A percentile compares a stretch with the other conserved stretches of the same genome.
Evolutionary conservation across 2,113 vertebrate species (phyloP).

Genomic region (Microtus ochrogaster): DNA sequence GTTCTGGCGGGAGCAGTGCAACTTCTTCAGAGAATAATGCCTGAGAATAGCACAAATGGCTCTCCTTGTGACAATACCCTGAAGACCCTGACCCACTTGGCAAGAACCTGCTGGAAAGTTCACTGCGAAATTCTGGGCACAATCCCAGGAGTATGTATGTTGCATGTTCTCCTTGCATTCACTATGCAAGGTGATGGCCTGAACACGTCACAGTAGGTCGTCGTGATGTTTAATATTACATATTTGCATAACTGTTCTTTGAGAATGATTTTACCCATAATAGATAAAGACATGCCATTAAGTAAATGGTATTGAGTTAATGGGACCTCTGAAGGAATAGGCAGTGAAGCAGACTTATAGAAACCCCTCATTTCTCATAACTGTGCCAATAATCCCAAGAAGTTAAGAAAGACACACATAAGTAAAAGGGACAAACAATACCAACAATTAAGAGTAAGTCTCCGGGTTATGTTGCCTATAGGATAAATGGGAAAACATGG

Average conservation of each 20-base stretch:
- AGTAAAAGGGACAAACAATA: background rate
- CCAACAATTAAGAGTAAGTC: background rate
- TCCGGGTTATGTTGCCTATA: background rate
- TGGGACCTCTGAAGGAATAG: background rate
- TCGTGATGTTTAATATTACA: background rate
- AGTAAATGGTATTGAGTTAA: background rate
- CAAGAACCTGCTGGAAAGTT: background rate
- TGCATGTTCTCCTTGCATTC: accelerated
- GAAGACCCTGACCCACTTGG: background rate
- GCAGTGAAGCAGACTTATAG: background rate
- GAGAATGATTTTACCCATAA: background rate
- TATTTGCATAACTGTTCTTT: background rate
- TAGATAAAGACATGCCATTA: background rate
- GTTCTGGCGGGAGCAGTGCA: accelerated
- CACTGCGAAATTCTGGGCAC: background rate
- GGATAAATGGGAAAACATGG: background rate
- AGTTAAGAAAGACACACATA: background rate
- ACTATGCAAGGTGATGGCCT: background rate
- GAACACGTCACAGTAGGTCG: background rate
- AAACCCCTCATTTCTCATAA: background rate
- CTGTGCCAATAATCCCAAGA: background rate
- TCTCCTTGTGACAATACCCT: background rate
- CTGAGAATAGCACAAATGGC: background rate
- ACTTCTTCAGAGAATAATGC: background rate
- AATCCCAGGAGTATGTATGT: background rate